Evolutionary conservation across 1,140 invertebrate genomes (phyloP), one percentile per base, ranked within the genome.

Genomic region (Neodiprion virginianus): DNA sequence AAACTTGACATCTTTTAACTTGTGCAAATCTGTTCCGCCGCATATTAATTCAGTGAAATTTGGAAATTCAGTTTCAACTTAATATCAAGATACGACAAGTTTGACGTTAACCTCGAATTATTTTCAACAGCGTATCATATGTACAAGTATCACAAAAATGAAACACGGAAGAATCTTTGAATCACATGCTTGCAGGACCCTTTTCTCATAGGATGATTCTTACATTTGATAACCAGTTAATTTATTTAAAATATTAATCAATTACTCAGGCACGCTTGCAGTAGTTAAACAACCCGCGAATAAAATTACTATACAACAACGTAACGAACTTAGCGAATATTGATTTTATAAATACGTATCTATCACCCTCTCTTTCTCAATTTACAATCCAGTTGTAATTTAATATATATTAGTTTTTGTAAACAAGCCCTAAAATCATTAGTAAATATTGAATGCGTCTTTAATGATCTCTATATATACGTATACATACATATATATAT

Each of bases 251-350:
- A 14, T 40, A 40, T 11, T 69, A 69, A 21, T 69, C 40, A 69
- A 69, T 7, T 69, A 69, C 67, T 69, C 67, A 69, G 67, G 67
- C 67, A 69, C 67, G 67, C 67, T 69, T 23, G 67, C 67, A 69
- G 67, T 23, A 69, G 40, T 69, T 47, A 21, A 69, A 61, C 40
- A 69, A 69, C 40, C 40, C 40, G 14, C 40, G 40, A 69, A 23
- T 47, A 69, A 47, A 23, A 69, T 23, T 23, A 69, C 21, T 21
- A 40, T 40, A 40, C 28, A 47, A 69, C 23, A 69, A 69, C 40
- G 17, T 23, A 69, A 69, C 17, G 21, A 47, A 69, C 17, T 69
- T 69, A 21, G 67, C 67, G 14, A 69, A 23, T 47, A 69, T 21
- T 61, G 53, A 61, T 61, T 61, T 61, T 17, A 61, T 61, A 61